phyloP scores from a whole-genome alignment of 2,113 vertebrate species.

The Candoia aspera region DNA sequence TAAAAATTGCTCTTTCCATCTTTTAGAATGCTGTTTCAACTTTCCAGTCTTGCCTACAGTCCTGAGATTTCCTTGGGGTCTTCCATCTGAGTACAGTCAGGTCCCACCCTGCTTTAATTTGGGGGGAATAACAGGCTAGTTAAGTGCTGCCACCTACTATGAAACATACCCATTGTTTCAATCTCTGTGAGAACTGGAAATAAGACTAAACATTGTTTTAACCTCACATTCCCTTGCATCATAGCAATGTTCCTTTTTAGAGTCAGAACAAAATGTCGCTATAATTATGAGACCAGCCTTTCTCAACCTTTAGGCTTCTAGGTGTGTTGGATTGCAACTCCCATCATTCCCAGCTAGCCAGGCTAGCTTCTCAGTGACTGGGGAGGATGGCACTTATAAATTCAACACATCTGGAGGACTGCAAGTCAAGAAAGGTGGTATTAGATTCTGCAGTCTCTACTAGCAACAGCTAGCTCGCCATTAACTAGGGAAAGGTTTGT shows the following conservation, averaged over 20 bases:
- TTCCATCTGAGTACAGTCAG: background rate
- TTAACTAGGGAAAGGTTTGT: slow-evolving; percentile 4
- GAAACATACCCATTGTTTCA: background rate
- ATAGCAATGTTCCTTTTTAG: background rate
- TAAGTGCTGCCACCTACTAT: background rate
- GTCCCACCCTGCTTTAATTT: background rate
- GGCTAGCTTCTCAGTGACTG: background rate
- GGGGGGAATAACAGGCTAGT: background rate
- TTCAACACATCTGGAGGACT: background rate
- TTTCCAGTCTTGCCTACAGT: background rate
- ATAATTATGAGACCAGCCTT: background rate
- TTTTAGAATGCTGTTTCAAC: background rate
- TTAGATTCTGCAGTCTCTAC: background rate
- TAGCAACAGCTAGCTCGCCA: background rate
- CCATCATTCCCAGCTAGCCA: background rate
- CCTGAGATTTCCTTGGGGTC: background rate
- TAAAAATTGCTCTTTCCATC: background rate
- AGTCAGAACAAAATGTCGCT: background rate
- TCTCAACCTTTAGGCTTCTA: background rate
- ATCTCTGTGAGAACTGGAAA: background rate
- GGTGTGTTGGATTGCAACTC: background rate
- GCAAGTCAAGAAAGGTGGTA: background rate
- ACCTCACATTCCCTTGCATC: background rate
- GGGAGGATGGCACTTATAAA: background rate
- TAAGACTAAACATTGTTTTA: background rate